These are phyloP conservation scores for Montipora sp. DNA, from an alignment of 64 coral and sea anemone species.

Conservation along the genomic window DNA sequence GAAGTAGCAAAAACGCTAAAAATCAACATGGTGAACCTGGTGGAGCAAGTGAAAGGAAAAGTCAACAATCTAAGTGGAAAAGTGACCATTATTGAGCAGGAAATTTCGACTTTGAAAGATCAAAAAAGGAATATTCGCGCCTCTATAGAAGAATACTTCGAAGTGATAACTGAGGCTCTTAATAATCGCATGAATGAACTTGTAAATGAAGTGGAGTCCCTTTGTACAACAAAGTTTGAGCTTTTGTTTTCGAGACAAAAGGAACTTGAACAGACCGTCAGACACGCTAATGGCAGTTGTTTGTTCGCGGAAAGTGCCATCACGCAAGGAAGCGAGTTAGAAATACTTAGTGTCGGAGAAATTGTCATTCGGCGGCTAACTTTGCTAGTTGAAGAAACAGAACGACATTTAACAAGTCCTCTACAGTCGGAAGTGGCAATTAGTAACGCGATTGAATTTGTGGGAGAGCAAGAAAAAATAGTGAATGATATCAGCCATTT, in stretches of 20 bases:
- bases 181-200: slow-evolving; percentile 66
- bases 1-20: slow-evolving; percentile 43
- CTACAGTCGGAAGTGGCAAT: background rate
- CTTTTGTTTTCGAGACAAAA: slow-evolving; percentile 54
- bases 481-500: slow-evolving; percentile 22
- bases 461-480: slow-evolving; percentile 47
- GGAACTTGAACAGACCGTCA: slow-evolving; percentile 19
- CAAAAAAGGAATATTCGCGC: slow-evolving; percentile 18
- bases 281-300: slow-evolving; percentile 51
- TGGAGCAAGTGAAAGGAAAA: slow-evolving; percentile 58
- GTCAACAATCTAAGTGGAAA: slow-evolving; percentile 26
- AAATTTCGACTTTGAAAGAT: slow-evolving; percentile 54
- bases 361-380: slow-evolving; percentile 31
- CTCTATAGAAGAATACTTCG: slow-evolving; percentile 74
- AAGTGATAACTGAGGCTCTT: slow-evolving; percentile 54
- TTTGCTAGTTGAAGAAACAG: slow-evolving; percentile 35
- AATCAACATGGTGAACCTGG: slow-evolving; percentile 45
- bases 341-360: slow-evolving; percentile 57
- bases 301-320: slow-evolving; percentile 54
- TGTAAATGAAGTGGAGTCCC: slow-evolving; percentile 55
- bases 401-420: background rate
- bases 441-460: background rate
- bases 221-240: slow-evolving; percentile 42
- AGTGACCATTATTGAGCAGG: background rate
- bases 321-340: slow-evolving; percentile 47